Percentiles rank a stretch among this genome's conserved stretches.
These are phyloP conservation scores for Aphyosemion australe DNA, from an alignment of 2,113 vertebrate species.

Conservation along the genomic window DNA sequence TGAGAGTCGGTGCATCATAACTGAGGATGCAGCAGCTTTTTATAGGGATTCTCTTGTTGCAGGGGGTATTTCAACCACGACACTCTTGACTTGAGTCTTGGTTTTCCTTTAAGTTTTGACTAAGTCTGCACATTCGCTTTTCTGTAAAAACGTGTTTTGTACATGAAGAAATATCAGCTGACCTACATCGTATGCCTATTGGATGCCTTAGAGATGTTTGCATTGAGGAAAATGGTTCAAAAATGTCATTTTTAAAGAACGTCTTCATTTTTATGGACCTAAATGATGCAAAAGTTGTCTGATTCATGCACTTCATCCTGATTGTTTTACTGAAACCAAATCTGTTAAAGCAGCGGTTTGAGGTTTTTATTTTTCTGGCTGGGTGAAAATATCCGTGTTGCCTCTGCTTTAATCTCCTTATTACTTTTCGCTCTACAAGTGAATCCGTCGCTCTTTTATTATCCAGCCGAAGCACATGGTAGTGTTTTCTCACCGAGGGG, in stretches of 20 bases:
- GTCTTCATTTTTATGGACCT: too few relatives aligned
- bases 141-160: background rate
- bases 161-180: background rate
- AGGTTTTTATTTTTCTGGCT: background rate
- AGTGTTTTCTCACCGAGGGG: background rate
- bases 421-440: background rate
- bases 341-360: too few relatives aligned
- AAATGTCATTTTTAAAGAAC: too few relatives aligned
- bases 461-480: background rate
- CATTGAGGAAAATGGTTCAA: too few relatives aligned
- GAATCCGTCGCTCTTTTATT: background rate
- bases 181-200: background rate
- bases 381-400: background rate
- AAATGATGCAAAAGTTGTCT: too few relatives aligned
- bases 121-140: too few relatives aligned
- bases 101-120: too few relatives aligned
- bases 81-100: too few relatives aligned
- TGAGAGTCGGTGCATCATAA: too few relatives aligned
- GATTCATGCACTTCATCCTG: background rate
- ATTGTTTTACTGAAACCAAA: background rate
- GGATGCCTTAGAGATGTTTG: background rate
- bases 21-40: too few relatives aligned
- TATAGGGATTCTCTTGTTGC: too few relatives aligned
- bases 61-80: too few relatives aligned
- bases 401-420: background rate